These are phyloP conservation scores for Ophion ellenae DNA, from an alignment of 2,888 invertebrate genomes.

Conservation along the genomic window DNA sequence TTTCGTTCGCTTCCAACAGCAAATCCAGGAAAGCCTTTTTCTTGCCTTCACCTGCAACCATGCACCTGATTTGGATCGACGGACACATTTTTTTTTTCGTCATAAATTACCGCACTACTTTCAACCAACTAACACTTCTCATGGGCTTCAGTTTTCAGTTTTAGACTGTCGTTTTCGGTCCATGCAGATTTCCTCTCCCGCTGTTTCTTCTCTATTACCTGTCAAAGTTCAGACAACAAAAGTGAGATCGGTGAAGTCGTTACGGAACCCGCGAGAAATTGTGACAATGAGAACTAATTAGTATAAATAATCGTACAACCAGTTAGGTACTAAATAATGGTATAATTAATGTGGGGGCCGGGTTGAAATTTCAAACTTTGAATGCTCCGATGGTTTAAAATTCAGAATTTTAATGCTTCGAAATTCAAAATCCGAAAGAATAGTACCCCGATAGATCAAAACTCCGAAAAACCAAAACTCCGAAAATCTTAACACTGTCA, in stretches of 20 bases:
- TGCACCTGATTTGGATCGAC: not conserved
- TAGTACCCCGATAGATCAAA: no score
- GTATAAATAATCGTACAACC: no score
- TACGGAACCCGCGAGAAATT: not conserved
- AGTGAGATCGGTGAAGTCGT: not conserved
- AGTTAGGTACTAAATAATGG: no score
- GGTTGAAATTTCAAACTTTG: no score
- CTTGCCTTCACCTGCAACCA: constrained; percentile 84
- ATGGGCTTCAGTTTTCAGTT: not conserved
- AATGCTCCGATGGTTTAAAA: no score
- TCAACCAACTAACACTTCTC: constrained; percentile 2
- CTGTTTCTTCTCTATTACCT: constrained; percentile 72
- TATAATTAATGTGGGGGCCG: no score
- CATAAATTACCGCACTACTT: not conserved
- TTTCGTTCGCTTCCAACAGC: constrained; percentile 85
- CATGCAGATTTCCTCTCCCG: constrained; percentile 56
- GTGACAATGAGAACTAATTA: no score
- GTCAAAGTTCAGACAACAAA: not conserved
- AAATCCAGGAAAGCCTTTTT: constrained; percentile 89
- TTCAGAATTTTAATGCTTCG: no score
- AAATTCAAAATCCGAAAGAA: no score
- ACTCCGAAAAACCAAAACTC: no score
- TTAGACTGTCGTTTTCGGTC: not conserved
- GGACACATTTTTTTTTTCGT: not conserved
- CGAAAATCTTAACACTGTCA: no score